Base-by-base conservation (phyloP, 2,888 invertebrate species). In the Pediacus dermestoides region DNA sequence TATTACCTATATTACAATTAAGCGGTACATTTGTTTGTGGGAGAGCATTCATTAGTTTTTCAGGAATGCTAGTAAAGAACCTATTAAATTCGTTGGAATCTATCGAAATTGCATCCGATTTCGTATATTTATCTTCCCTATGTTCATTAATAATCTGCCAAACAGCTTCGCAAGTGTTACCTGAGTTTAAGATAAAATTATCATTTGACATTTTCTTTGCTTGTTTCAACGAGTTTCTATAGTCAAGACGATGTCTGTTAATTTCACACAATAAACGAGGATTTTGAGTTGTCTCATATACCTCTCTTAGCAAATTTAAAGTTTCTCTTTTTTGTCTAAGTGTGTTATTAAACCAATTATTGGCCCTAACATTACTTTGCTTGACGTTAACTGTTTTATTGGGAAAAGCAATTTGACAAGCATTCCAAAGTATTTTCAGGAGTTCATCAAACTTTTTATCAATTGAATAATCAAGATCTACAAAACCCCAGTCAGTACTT, bases 201-300 rank as follows among this genome's bases (percentile, higher is more conserved):
- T 18, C 21, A 18, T 18, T 18, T 18, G 21, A 18, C n/a, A 18
- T 7, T n/a, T 18, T 18, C n/a, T 18, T 18, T 6, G 21, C 21
- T 18, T 18, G 6, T 18, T 18, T 18, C n/a, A 18, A 18, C 6
- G 6, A 7, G 6, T 18, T 18, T 18, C 21, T 18, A 18, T 18
- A 18, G 6, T 18, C 6, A 18, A 18, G 6, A 18, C 21, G 21
- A 7, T 18, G 6, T 7, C n/a, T 18, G 6, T n/a, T 18, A 18
- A 18, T 18, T 7, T 18, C 21, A 18, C 6, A 7, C n/a, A 7
- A n/a, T 18, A 18, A 18, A 7, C n/a, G 21, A 7, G 21, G 21
- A n/a, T 18, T 18, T 18, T 18, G 21, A 18, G 21, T 18, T 18
- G 21, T n/a, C 21, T 18, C 21, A n/a, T 18, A 18, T n/a, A 18